These are phyloP conservation scores for Ciona savignyi DNA, from an alignment of 23 tunicate species.

Conservation along the genomic window DNA sequence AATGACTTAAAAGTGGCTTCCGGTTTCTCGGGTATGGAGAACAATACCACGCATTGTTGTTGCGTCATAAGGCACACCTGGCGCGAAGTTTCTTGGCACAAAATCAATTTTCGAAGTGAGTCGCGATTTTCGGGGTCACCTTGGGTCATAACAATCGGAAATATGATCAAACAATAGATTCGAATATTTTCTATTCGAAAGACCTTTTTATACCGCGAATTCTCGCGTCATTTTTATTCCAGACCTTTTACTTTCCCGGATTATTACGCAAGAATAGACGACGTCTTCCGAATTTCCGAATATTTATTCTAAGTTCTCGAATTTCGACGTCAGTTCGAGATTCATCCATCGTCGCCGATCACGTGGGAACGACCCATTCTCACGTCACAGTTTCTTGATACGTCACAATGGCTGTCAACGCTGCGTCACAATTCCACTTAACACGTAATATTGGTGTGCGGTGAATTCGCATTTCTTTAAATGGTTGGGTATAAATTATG, in stretches of 20 bases:
- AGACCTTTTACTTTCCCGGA: too few relatives aligned
- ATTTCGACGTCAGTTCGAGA: not conserved
- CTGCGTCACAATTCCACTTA: not conserved
- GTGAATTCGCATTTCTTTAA: too few relatives aligned
- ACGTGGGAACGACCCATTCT: slow-evolving; percentile 1
- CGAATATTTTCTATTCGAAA: not conserved
- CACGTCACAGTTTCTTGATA: not conserved
- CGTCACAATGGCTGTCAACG: not conserved
- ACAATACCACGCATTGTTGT: not conserved
- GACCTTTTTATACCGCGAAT: too few relatives aligned
- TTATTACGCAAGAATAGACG: not conserved
- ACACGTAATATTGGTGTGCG: too few relatives aligned
- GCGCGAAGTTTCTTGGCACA: not conserved
- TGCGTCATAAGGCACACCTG: not conserved
- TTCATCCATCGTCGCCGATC: slow-evolving; percentile 1
- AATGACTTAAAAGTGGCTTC: too few relatives aligned
- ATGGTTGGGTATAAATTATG: too few relatives aligned
- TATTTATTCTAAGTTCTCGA: not conserved
- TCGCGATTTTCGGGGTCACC: not conserved
- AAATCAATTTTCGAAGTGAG: not conserved
- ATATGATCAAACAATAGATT: not conserved
- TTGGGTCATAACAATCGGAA: not conserved
- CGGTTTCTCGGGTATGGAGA: too few relatives aligned
- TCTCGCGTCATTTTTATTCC: too few relatives aligned
- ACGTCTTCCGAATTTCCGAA: not conserved